Percentiles rank a stretch among this genome's conserved stretches.
These are phyloP conservation scores for Distichodus sexfasciatus DNA, from an alignment of 2,797 vertebrate genomes.

Conservation along the genomic window DNA sequence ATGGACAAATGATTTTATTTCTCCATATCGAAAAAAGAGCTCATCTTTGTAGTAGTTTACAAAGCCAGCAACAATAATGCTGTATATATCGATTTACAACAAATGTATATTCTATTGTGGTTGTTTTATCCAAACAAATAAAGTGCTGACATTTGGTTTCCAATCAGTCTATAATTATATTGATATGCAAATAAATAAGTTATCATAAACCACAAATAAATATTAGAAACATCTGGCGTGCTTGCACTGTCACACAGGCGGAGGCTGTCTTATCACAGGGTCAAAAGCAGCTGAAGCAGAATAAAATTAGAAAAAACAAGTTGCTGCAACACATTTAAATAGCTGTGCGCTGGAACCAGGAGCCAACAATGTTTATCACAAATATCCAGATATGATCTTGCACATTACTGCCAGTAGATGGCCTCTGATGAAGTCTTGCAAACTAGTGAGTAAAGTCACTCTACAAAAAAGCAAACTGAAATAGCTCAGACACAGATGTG, in stretches of 20 bases:
- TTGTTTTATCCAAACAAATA: background rate
- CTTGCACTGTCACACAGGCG: background rate
- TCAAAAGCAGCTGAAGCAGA: background rate
- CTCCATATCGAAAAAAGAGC: no score
- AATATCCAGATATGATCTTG: no score
- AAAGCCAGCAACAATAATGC: background rate
- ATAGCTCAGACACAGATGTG: no score
- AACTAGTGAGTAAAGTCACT: no score
- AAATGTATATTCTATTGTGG: background rate
- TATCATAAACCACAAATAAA: slow-evolving; percentile 29
- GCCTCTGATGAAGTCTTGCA: no score
- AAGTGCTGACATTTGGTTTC: background rate
- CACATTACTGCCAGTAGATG: no score
- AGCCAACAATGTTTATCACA: background rate
- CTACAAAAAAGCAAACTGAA: no score
- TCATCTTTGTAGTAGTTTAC: background rate
- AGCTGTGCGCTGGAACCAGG: slow-evolving; percentile 1
- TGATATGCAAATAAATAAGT: slow-evolving; percentile 35
- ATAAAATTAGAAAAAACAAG: background rate
- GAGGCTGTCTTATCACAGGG: background rate
- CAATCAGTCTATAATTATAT: background rate
- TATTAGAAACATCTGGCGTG: slow-evolving; percentile 2
- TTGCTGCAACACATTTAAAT: background rate
- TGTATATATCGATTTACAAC: background rate
- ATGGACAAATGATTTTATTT: no score